A percentile compares a stretch with the other conserved stretches of the same genome.
Conservation (phyloP, 23 tunicate genomes). For the Ciona savignyi region DNA sequence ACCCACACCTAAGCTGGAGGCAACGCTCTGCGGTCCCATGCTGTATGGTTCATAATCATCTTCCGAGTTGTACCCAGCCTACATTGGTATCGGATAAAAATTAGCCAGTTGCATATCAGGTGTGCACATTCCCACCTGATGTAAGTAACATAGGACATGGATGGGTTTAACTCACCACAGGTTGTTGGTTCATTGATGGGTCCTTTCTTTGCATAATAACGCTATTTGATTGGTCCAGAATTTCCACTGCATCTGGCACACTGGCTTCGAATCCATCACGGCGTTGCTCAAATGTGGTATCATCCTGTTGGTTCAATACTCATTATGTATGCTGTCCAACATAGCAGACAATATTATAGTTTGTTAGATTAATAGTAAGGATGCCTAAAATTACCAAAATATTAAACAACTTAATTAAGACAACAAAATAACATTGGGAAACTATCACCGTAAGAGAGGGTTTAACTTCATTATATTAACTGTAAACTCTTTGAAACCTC, state of each 20-base stretch:
- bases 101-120: neutral
- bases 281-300: neutral
- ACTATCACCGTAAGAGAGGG: too few relatives aligned
- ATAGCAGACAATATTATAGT: too few relatives aligned
- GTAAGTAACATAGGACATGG: too few relatives aligned
- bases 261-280: neutral
- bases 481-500: too few relatives aligned
- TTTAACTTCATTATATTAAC: too few relatives aligned
- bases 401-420: too few relatives aligned
- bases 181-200: conserved; percentile 41
- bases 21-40: conserved; percentile 79
- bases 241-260: neutral
- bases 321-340: too few relatives aligned
- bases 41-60: conserved; percentile 87
- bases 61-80: conserved; percentile 61
- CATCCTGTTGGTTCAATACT: neutral
- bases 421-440: too few relatives aligned
- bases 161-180: too few relatives aligned
- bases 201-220: conserved; percentile 45
- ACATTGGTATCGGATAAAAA: too few relatives aligned
- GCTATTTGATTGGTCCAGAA: conserved; percentile 16
- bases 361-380: too few relatives aligned
- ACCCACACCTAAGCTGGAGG: conserved; percentile 29
- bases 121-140: neutral
- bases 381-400: too few relatives aligned